phyloP scores from a whole-genome alignment of 2,888 invertebrate genomes.

The Platycnemis pennipes region DNA sequence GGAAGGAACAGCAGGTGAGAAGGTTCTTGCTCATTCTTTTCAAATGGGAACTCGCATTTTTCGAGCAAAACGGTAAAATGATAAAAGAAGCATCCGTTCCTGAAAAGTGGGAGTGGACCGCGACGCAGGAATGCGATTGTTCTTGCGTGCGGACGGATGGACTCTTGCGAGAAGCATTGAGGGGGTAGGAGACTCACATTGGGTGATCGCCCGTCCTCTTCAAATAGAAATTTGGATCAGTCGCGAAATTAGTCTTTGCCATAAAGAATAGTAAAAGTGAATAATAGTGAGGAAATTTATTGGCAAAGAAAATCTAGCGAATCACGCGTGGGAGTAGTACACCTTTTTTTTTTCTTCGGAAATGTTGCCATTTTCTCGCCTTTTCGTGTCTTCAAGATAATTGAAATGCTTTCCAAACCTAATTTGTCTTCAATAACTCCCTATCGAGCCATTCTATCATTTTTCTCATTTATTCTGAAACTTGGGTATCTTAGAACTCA shows the following conservation, averaged over 20 bases:
- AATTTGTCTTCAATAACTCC: too few relatives aligned
- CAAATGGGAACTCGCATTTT: background rate
- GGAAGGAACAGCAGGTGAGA: background rate
- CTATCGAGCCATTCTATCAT: too few relatives aligned
- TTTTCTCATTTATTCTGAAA: too few relatives aligned
- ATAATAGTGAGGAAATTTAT: too few relatives aligned
- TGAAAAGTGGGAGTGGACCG: background rate
- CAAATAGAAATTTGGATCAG: background rate
- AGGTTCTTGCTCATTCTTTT: background rate
- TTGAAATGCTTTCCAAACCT: too few relatives aligned
- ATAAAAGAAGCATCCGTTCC: background rate
- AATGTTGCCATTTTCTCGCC: too few relatives aligned
- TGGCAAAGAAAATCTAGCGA: too few relatives aligned
- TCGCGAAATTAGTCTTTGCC: background rate
- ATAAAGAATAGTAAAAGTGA: too few relatives aligned
- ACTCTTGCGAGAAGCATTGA: background rate
- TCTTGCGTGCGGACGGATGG: background rate
- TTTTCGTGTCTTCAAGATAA: too few relatives aligned
- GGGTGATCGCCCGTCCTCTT: background rate
- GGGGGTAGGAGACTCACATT: background rate
- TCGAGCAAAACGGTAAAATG: slow-evolving; percentile 12
- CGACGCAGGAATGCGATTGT: background rate
- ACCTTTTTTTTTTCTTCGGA: too few relatives aligned
- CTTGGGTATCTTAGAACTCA: too few relatives aligned
- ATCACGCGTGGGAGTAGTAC: too few relatives aligned